Base-by-base conservation (phyloP, 1,140 invertebrate species). In the Ceratoteleas bidentatus region DNA sequence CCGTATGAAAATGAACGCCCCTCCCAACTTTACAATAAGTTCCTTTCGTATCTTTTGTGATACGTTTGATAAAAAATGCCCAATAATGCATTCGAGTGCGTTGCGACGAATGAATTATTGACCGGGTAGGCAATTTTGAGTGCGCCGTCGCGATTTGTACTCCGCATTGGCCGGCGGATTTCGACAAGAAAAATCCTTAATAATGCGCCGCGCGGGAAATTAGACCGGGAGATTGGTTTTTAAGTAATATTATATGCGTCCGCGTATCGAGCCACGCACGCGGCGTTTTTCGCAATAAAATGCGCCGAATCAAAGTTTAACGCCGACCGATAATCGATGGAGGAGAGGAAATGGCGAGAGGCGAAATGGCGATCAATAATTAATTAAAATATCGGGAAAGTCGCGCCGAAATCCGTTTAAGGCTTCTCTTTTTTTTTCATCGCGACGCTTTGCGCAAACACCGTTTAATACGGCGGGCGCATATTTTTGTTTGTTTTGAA, bases 131-230 rank as follows among this genome's bases (percentile, higher is more conserved):
- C 24, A 24, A 24, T 24, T 24, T 24, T 24, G 24, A 24, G 24
- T 24, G 24, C 24, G 24, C 24, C 24, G 24, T 4, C 24, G 24
- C 40, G 40, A 43, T 43, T 43, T 43, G 9, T 43, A n/a, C 40
- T 43, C n/a, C n/a, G 8, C n/a, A 43, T 43, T 43, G n/a, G 6
- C 40, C 40, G 6, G 40, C 40, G 40, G 40, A 43, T 43, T 43
- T 43, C 40, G 40, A 43, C n/a, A 43, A 9, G 40, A 43, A 43
- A 43, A 43, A 43, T 43, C 40, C 40, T 43, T 43, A 43, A 43
- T 43, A 43, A 43, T 43, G 8, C 40, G 40, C 9, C 8, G 8
- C 40, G 40, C 40, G 40, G 40, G 0, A 43, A 43, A 43, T 43
- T 43, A 43, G 40, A 43, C 8, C n/a, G 40, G 40, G n/a, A 6